A percentile compares a stretch with the other conserved stretches of the same genome.
Conservation (phyloP, 2,113 vertebrate species). For the Glaucidium brasilianum region DNA sequence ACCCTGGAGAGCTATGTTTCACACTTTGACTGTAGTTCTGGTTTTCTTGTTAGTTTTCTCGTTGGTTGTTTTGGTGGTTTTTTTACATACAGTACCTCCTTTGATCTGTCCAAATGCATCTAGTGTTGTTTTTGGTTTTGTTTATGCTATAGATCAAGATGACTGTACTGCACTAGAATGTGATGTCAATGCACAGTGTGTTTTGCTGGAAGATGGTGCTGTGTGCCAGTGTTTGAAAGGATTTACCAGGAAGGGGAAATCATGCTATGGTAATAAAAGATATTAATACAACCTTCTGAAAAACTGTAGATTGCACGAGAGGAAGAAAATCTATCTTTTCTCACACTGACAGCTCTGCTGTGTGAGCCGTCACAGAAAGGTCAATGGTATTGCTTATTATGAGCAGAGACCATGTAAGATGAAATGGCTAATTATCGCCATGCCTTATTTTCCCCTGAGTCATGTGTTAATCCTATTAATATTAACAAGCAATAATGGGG, state of each 20-base stretch:
- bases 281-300: background rate
- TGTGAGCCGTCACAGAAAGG: background rate
- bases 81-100: background rate
- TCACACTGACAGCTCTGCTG: background rate
- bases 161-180: conserved; percentile 79
- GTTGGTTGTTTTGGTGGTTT: fast-evolving
- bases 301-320: background rate
- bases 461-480: background rate
- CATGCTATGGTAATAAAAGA: conserved; percentile 81
- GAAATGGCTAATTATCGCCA: background rate
- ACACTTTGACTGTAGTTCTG: background rate
- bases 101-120: background rate
- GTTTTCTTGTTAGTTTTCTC: background rate
- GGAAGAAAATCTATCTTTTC: background rate
- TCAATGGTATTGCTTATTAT: background rate
- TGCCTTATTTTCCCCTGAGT: background rate
- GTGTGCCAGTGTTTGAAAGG: conserved; percentile 82
- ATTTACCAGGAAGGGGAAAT: conserved; percentile 78
- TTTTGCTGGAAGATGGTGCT: conserved; percentile 67
- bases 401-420: background rate
- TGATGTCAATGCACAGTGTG: conserved; percentile 75
- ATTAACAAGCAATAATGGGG: background rate
- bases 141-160: conserved; percentile 75
- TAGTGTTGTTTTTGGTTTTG: background rate
- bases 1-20: background rate